Evolutionary conservation across 2,888 invertebrate genomes (phyloP), one percentile per base, ranked within the genome.

Genomic region (Xestobium rufovillosum): DNA sequence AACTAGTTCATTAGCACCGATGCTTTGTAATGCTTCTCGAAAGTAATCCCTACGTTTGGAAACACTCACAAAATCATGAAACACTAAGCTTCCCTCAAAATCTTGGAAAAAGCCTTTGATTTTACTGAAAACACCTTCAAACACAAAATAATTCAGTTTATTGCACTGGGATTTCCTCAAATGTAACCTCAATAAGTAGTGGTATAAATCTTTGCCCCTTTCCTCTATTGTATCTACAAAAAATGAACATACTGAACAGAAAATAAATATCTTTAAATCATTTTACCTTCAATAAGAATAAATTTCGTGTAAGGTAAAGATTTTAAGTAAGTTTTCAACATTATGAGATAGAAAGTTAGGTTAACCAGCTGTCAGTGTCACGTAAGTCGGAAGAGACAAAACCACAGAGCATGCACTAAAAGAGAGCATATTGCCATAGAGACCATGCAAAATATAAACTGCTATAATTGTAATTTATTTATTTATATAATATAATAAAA

Each of bases 201-300:
- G 46, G 12, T 59, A 45, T 12, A 64, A 15, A 13, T 43, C 43
- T 23, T 44, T 43, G 1, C 53, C 59, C 35, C 42, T 50, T 30
- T 53, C 45, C 33, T 55, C 41, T 10, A 60, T 25, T 6, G 45
- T 45, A 51, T 64, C 64, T 64, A 38, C 29, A 59, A 60, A 10
- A 32, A 29, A 38, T 31, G 14, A 2, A 23, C 33, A 28, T 28
- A 30, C 2, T 14, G 25, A 38, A 27, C 8, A 13, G 15, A 9
- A 31, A 4, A 34, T 27, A 2, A 35, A 32, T 19, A 6, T 6
- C n/a, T n/a, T 11, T 31, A 12, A 30, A 34, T 9, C 10, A 11
- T 19, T 4, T 48, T 53, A 61, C 63, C 62, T 54, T 60, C 52
- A 15, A 64, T 57, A 39, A 63, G 26, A 10, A 61, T 44, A 42